Base-by-base conservation (phyloP, 2,797 vertebrate species). In the Periophthalmus magnuspinnatus region DNA sequence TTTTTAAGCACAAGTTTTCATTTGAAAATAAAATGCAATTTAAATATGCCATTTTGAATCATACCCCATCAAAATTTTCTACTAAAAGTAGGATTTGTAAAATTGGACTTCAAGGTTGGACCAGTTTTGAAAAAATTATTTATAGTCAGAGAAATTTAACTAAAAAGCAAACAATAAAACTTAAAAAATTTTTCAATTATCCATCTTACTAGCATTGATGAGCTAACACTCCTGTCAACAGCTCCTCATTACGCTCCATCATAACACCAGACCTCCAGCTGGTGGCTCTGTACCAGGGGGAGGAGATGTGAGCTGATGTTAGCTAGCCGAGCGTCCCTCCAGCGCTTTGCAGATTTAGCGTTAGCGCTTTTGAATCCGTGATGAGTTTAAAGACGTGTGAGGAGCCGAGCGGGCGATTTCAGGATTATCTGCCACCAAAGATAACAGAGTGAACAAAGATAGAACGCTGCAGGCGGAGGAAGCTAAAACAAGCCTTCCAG, bases 361-460 rank as follows among this genome's bases (percentile, higher is more conserved):
- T 38, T 38, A 36, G 66, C 74, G 10, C 76, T 72, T 87, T 82
- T 91, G 90, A 90, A 91, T 89, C 86, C 81, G 76, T 90, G 89
- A 91, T 85, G 88, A 93, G 88, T 90, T 90, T 90, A 89, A 82
- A 77, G 24, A 75, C 74, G 79, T 77, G 64, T 69, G 80, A 86
- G 87, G 84, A 89, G 81, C 87, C 17, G 68, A 57, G 10, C 84
- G 83, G 86, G 81, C 85, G 72, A 84, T 85, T 86, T 81, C 69
- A 76, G 87, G 87, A 91, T 92, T 86, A 89, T 91, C 89, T 90
- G 82, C 80, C 65, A 24, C 76, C 67, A 54, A 82, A 92, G 92
- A 93, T 92, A 93, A 92, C 84, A 65, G 65, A 71, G 73, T 80
- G 82, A 90, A 91, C 89, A 90, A 92, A 89, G 88, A 77, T 79